phyloP scores from a whole-genome alignment of 2,888 invertebrate species.

The Hoplodrina ambigua region DNA sequence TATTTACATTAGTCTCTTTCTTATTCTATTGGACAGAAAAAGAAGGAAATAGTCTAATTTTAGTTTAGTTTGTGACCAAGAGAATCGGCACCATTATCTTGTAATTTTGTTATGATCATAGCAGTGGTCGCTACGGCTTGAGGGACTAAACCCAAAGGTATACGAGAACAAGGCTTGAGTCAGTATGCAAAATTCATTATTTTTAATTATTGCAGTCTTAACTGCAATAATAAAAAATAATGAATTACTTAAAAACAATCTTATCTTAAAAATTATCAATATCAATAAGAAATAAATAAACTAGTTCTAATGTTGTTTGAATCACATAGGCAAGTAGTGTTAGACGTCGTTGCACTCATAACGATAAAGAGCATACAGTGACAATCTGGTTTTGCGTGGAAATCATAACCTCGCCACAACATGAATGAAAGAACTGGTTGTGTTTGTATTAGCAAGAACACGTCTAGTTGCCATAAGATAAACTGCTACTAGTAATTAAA shows the following conservation, averaged over 20 bases:
- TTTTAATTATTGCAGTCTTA: background rate
- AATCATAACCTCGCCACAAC: slow-evolving; percentile 45
- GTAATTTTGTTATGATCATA: background rate
- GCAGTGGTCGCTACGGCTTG: background rate
- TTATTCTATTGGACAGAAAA: no score
- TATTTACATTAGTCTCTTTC: no score
- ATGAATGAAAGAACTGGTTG: slow-evolving; percentile 56
- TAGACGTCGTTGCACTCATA: slow-evolving; percentile 25
- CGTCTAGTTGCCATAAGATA: slow-evolving; percentile 29
- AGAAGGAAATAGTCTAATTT: no score
- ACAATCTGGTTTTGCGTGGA: slow-evolving; percentile 36
- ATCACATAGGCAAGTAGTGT: slow-evolving; percentile 6
- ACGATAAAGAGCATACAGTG: slow-evolving; percentile 24
- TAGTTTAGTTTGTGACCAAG: no score
- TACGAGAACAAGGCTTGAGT: background rate
- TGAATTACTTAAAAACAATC: no score
- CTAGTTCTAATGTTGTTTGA: slow-evolving; percentile 9
- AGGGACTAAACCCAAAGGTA: background rate
- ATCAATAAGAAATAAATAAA: background rate
- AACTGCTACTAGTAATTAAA: slow-evolving; percentile 27
- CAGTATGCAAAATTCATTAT: no score
- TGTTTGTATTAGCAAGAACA: slow-evolving; percentile 23
- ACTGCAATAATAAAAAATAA: no score
- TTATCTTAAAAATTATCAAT: background rate
- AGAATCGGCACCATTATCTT: no score